These are phyloP conservation scores for Onthophagus taurus DNA, from an alignment of 1,140 invertebrate genomes.

Conservation along the genomic window DNA sequence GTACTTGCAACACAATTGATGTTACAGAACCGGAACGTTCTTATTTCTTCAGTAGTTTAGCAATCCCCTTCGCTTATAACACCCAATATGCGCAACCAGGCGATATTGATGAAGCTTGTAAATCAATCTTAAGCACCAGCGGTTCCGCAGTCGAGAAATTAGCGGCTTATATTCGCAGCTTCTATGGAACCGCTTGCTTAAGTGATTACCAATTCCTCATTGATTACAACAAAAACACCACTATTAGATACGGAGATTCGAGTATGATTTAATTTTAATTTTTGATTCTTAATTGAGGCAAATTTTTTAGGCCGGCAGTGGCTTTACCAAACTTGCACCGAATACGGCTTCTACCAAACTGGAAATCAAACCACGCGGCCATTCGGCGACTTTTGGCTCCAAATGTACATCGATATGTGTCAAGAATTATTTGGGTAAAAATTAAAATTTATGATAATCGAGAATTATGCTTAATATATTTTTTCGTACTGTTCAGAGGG, in stretches of 20 bases:
- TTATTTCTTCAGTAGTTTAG: constrained; percentile 1
- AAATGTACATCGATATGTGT: constrained; percentile 37
- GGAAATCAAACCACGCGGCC: constrained; percentile 27
- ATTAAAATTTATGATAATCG: too few relatives aligned
- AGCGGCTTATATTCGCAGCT: not conserved
- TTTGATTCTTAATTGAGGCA: too few relatives aligned
- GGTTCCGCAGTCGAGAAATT: constrained; percentile 5
- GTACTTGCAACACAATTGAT: not conserved
- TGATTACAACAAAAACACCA: too few relatives aligned
- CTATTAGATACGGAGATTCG: too few relatives aligned
- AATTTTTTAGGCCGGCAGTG: constrained; percentile 5
- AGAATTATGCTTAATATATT: too few relatives aligned
- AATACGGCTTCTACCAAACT: constrained; percentile 12
- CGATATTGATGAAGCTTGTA: constrained; percentile 1
- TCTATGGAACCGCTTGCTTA: not conserved
- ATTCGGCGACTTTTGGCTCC: constrained; percentile 44
- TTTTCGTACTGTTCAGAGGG: too few relatives aligned
- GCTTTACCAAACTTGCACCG: constrained; percentile 14
- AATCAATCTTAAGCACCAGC: not conserved
- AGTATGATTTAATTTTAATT: too few relatives aligned
- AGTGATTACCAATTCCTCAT: not conserved
- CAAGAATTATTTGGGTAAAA: constrained; percentile 42
- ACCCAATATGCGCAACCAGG: not conserved
- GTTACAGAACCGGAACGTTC: not conserved
- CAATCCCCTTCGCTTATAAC: not conserved